These are phyloP conservation scores for Euclidia mi DNA, from an alignment of 2,888 invertebrate species.

Conservation along the genomic window DNA sequence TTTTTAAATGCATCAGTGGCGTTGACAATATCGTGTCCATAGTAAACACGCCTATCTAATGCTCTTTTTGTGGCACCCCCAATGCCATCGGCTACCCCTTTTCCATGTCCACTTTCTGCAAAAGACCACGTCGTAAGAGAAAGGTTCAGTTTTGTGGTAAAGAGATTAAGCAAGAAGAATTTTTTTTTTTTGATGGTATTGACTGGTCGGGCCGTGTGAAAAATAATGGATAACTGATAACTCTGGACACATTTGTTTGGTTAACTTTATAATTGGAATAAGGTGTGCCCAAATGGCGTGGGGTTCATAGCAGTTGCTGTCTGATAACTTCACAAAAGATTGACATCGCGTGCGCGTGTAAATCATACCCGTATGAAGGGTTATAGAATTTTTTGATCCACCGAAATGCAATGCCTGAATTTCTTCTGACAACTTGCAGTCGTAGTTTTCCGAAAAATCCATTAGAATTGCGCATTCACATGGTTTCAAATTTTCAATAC, in stretches of 20 bases:
- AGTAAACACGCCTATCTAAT: conserved; percentile 29
- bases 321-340: conserved; percentile 30
- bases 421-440: conserved; percentile 7
- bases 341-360: conserved; percentile 9
- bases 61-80: conserved; percentile 34
- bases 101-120: conserved; percentile 40
- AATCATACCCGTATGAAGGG: conserved; percentile 37
- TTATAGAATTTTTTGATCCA: conserved; percentile 12
- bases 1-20: conserved; percentile 32
- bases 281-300: conserved; percentile 25
- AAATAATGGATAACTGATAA: conserved; percentile 2
- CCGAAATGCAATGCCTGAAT: conserved; percentile 30
- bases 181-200: conserved; percentile 16
- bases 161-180: conserved; percentile 5
- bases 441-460: conserved; percentile 9
- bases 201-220: conserved; percentile 10
- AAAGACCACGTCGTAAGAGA: conserved; percentile 40
- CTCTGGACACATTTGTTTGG: conserved; percentile 1
- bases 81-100: conserved; percentile 32
- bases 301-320: conserved; percentile 25
- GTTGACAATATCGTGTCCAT: conserved; percentile 34
- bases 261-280: conserved; percentile 22
- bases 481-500: conserved; percentile 5
- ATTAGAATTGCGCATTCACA: conserved; percentile 2
- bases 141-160: conserved; percentile 7